Conservation (phyloP, 2,113 vertebrate species). For the Stigmatopora argus region DNA sequence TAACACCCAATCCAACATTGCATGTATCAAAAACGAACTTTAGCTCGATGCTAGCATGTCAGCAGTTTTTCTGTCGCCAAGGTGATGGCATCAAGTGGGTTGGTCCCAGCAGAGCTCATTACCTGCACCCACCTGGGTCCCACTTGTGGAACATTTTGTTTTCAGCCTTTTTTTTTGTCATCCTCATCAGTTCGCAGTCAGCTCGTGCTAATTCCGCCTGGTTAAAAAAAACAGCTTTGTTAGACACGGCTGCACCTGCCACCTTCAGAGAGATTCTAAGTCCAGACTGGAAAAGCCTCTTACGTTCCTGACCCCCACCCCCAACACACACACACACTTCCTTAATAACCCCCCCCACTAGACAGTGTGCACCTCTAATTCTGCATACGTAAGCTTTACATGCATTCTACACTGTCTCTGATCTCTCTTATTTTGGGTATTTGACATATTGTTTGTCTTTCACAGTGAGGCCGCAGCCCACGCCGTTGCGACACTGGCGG, state of each 20-base stretch:
- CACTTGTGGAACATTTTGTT: conserved; percentile 55
- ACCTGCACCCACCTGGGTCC: conserved; percentile 66
- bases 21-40: no score
- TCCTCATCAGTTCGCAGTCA: conserved; percentile 46
- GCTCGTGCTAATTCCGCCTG: conserved; percentile 52
- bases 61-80: conserved; percentile 18
- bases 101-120: conserved; percentile 68
- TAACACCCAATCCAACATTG: no score
- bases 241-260: conserved; percentile 53
- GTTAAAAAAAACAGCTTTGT: conserved; percentile 60
- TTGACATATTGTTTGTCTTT: background rate
- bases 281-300: conserved; percentile 66
- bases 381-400: conserved; percentile 4
- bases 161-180: conserved; percentile 1
- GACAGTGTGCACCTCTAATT: background rate
- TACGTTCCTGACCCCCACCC: conserved; percentile 45
- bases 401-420: no score
- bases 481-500: conserved; percentile 91
- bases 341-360: conserved; percentile 43
- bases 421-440: background rate
- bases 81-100: conserved; percentile 43
- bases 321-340: conserved; percentile 24
- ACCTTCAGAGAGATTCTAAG: conserved; percentile 52
- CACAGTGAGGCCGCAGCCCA: conserved; percentile 93
- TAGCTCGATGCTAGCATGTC: no score